Evolutionary conservation across 2,888 invertebrate species (phyloP).

Genomic region (Chalcis sispes): DNA sequence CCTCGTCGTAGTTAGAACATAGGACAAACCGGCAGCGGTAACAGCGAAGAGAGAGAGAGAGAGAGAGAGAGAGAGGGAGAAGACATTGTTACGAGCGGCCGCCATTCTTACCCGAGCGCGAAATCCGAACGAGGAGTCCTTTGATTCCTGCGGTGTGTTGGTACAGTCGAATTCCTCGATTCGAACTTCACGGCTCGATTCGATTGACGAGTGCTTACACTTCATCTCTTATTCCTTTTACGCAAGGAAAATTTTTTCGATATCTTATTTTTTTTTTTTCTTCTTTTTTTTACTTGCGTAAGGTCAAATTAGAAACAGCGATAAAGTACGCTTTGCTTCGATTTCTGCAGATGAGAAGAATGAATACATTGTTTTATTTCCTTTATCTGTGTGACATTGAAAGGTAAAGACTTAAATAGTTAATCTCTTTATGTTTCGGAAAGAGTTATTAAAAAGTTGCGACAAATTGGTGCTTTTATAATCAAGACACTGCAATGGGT

Average conservation of each 20-base stretch:
- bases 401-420: no score
- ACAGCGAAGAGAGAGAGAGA: constrained; percentile 16
- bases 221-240: constrained; percentile 15
- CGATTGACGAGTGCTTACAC: constrained; percentile 26
- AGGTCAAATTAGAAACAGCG: constrained; percentile 11
- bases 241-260: no score
- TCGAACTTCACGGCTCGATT: neutral
- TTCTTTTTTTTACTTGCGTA: neutral
- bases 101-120: constrained; percentile 57
- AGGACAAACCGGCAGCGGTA: constrained; percentile 16
- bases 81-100: constrained; percentile 67
- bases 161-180: constrained; percentile 15
- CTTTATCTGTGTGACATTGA: no score
- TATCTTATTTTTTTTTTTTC: no score
- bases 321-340: neutral
- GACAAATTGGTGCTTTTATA: no score
- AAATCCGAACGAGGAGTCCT: constrained; percentile 42
- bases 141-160: constrained; percentile 53
- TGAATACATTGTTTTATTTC: constrained; percentile 2
- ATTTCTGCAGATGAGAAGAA: constrained; percentile 1
- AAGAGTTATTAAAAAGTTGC: no score
- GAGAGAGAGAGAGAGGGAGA: constrained; percentile 15
- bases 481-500: no score
- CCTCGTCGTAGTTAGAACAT: constrained; percentile 8
- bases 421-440: no score